phyloP scores from a whole-genome alignment of 1,140 invertebrate species.

The Trichonephila clavipes region DNA sequence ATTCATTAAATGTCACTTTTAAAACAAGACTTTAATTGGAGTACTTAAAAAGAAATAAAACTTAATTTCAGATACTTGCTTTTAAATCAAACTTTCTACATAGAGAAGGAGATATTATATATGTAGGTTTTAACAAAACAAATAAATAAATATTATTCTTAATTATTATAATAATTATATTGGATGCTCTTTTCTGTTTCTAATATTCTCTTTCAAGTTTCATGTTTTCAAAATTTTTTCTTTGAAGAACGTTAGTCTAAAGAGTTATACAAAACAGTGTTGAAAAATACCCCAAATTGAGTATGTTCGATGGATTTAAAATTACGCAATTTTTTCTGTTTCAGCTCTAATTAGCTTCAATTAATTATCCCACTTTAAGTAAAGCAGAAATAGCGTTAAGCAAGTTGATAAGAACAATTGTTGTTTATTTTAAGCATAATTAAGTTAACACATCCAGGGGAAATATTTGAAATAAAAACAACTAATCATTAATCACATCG shows the following conservation, averaged over 20 bases:
- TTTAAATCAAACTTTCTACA: background rate
- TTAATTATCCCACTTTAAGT: slow-evolving; percentile 36
- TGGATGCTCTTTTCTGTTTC: background rate
- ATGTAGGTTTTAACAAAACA: too few relatives aligned
- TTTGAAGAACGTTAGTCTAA: background rate
- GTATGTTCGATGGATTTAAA: background rate
- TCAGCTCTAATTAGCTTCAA: slow-evolving; percentile 21
- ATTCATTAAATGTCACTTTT: background rate
- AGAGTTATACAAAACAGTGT: background rate
- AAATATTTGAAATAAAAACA: slow-evolving; percentile 17
- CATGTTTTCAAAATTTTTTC: background rate
- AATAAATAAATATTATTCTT: background rate
- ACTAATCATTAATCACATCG: slow-evolving; percentile 21
- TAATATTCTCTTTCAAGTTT: background rate
- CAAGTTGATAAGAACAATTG: slow-evolving; percentile 19
- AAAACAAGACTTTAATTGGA: background rate
- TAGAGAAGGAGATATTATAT: background rate
- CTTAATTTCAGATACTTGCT: background rate
- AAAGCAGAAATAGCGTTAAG: slow-evolving; percentile 1
- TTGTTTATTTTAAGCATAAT: slow-evolving; percentile 26
- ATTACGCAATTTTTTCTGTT: background rate
- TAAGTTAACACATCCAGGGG: background rate
- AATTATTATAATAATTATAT: background rate
- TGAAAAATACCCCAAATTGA: background rate
- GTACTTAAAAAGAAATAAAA: background rate